Evolutionary conservation across 2,888 invertebrate genomes (phyloP).

Genomic region (Mystacides longicornis): DNA sequence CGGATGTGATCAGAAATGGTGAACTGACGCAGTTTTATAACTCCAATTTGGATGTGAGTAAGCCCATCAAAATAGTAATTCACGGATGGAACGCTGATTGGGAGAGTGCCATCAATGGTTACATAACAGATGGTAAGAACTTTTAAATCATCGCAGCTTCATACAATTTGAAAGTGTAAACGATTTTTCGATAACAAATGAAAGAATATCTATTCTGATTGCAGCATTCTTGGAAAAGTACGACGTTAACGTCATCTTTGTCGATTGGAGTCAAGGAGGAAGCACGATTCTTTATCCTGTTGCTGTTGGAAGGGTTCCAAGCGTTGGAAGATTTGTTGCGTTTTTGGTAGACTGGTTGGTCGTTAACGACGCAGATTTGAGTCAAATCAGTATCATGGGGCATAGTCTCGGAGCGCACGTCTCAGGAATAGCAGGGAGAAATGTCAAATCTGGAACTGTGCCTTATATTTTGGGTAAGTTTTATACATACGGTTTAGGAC

Average conservation of each 20-base stretch:
- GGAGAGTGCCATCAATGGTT: not conserved
- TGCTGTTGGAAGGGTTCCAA: conserved; percentile 14
- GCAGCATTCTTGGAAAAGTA: conserved; percentile 15
- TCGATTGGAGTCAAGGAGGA: conserved; percentile 15
- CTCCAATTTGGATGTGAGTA: conserved; percentile 10
- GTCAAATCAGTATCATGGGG: conserved; percentile 45
- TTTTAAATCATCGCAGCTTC: too few relatives aligned
- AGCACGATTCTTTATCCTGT: conserved; percentile 14
- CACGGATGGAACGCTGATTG: conserved; percentile 16
- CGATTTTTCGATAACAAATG: too few relatives aligned
- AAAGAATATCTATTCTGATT: too few relatives aligned
- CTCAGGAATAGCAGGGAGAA: conserved; percentile 49
- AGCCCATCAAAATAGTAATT: conserved; percentile 15
- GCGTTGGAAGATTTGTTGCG: conserved; percentile 8
- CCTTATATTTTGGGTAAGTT: conserved; percentile 44
- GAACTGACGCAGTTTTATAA: conserved; percentile 7
- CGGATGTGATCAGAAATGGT: conserved; percentile 11
- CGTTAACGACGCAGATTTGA: conserved; percentile 3
- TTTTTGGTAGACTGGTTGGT: conserved; percentile 4
- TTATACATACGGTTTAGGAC: too few relatives aligned
- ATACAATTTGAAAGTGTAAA: too few relatives aligned
- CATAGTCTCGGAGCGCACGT: conserved; percentile 54
- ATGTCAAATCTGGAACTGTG: conserved; percentile 43
- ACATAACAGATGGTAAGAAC: conserved; percentile 7
- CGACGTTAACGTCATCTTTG: conserved; percentile 19